These are phyloP conservation scores for Syndactyla subalaris DNA, from an alignment of 2,797 vertebrate species.

Conservation along the genomic window DNA sequence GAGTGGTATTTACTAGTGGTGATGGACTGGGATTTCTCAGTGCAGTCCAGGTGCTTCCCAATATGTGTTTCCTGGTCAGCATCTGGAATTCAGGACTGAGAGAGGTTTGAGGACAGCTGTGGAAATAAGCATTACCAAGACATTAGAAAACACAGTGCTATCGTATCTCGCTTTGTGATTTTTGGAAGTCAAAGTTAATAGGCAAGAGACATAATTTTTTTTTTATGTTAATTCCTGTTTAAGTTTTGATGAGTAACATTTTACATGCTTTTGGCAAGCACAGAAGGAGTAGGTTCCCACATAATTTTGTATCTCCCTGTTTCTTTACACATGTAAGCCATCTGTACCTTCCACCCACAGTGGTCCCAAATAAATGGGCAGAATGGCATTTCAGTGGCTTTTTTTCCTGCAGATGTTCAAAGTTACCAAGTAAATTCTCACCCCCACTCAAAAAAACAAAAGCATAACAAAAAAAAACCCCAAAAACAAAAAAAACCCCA, in stretches of 20 bases:
- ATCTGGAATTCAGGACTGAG: not conserved
- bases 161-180: not conserved
- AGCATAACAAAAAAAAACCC: no score
- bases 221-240: not conserved
- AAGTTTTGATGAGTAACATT: not conserved
- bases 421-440: slow-evolving; percentile 4
- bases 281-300: not conserved
- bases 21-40: not conserved
- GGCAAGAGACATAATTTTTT: not conserved
- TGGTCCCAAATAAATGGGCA: not conserved
- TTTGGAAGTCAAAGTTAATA: not conserved
- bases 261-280: not conserved
- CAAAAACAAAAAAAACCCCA: no score
- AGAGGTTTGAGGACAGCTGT: not conserved
- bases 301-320: not conserved
- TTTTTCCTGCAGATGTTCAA: not conserved
- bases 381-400: slow-evolving; percentile 28
- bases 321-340: not conserved
- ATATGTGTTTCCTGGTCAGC: not conserved
- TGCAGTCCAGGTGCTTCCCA: not conserved
- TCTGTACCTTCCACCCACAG: not conserved
- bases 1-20: not conserved
- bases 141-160: not conserved
- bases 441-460: no score
- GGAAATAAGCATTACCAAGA: not conserved